A percentile compares a stretch with the other conserved stretches of the same genome.
Evolutionary conservation across 2,888 invertebrate species (phyloP).

Genomic region (Plebejus melissa): DNA sequence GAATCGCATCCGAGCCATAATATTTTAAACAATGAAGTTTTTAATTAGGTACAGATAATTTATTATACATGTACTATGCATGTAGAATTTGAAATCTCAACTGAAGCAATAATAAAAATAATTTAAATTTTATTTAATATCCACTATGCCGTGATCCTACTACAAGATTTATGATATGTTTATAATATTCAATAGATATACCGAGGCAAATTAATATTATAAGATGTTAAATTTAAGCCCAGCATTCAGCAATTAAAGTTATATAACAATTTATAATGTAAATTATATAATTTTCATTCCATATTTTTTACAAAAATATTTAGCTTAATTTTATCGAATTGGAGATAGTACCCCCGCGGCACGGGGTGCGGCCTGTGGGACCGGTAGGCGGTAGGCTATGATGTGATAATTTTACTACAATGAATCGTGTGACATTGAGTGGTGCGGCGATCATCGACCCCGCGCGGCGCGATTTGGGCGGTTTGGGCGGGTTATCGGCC

Average conservation of each 20-base stretch:
- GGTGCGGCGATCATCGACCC: constrained; percentile 60
- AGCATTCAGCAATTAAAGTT: no score
- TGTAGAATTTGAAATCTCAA: not conserved
- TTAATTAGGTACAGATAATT: not conserved
- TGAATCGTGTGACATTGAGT: constrained; percentile 65
- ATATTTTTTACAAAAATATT: not conserved
- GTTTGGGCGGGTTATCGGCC: constrained; percentile 67
- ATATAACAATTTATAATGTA: no score
- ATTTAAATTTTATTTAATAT: no score
- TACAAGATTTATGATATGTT: no score
- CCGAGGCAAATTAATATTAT: no score
- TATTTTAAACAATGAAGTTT: not conserved
- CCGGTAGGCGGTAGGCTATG: constrained; percentile 41
- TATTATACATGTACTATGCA: no score
- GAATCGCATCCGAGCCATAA: constrained; percentile 10
- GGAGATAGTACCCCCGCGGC: not conserved
- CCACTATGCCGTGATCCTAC: no score
- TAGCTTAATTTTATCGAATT: not conserved
- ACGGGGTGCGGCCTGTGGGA: constrained; percentile 20
- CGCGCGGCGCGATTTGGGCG: constrained; percentile 35
- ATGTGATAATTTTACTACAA: constrained; percentile 70
- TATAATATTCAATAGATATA: no score
- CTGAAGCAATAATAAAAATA: no score
- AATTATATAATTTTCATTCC: not conserved
- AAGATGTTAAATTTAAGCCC: no score